Conservation (phyloP, 2,797 vertebrate species). For the Sciaenops ocellatus region DNA sequence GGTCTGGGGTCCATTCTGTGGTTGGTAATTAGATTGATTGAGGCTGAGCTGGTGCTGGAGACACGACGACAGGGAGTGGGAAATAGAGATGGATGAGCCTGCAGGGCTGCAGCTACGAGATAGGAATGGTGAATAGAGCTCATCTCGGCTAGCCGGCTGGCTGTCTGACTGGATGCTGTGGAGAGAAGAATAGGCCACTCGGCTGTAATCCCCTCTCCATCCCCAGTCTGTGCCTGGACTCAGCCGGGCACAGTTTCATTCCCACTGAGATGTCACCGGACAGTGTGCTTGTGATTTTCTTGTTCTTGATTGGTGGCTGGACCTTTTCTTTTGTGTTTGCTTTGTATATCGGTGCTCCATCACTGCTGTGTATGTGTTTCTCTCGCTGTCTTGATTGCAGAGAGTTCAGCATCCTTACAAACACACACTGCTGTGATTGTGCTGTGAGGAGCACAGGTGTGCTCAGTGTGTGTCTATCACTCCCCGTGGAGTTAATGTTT, state of each 20-base stretch:
- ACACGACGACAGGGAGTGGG: conserved; percentile 56
- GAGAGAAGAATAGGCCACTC: conserved; percentile 45
- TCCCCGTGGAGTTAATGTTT: conserved; percentile 60
- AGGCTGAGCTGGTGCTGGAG: conserved; percentile 63
- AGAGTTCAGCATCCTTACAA: conserved; percentile 13
- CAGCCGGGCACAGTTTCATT: conserved; percentile 17
- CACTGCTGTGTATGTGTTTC: not conserved
- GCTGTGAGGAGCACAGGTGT: conserved; percentile 53
- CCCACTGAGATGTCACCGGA: conserved; percentile 18
- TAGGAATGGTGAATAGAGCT: conserved; percentile 75
- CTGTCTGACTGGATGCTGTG: conserved; percentile 32
- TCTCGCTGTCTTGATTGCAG: conserved; percentile 25
- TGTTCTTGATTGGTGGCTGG: conserved; percentile 17
- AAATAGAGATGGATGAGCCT: conserved; percentile 80
- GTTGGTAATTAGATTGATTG: conserved; percentile 80
- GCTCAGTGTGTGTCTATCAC: conserved; percentile 48
- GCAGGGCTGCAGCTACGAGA: conserved; percentile 70
- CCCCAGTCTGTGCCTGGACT: conserved; percentile 21
- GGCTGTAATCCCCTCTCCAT: conserved; percentile 48
- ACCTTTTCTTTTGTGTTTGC: conserved; percentile 23
- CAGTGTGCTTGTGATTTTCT: not conserved
- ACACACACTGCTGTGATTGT: not conserved
- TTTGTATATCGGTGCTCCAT: not conserved
- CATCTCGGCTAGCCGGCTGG: conserved; percentile 26
- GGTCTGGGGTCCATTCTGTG: conserved; percentile 58